Evolutionary conservation across 2,888 invertebrate genomes (phyloP).

Genomic region (Dromius quadrimaculatus): DNA sequence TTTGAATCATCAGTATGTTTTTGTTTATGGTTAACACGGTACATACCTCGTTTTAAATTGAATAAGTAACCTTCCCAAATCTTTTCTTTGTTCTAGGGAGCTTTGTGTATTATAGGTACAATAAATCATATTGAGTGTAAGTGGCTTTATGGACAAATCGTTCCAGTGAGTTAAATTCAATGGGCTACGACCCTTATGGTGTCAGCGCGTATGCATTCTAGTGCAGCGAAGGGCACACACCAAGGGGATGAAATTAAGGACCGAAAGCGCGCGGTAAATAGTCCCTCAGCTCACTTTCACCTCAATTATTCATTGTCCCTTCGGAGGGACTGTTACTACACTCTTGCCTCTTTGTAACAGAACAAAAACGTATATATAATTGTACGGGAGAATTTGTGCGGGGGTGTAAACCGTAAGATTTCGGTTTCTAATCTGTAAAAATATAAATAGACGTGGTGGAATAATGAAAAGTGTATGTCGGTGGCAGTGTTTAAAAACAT

Average conservation of each 20-base stretch:
- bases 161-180: conserved; percentile 19
- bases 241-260: conserved; percentile 11
- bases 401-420: no score
- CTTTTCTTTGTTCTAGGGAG: no score
- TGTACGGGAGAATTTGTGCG: no score
- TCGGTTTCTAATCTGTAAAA: conserved; percentile 38
- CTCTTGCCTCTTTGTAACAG: no score
- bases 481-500: conserved; percentile 52
- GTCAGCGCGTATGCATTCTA: background rate
- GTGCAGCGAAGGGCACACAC: conserved; percentile 9
- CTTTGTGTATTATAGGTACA: background rate
- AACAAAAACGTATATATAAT: no score
- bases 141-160: conserved; percentile 6
- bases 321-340: no score
- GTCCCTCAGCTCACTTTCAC: conserved; percentile 49
- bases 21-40: no score
- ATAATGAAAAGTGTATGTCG: conserved; percentile 50
- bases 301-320: conserved; percentile 48
- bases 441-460: conserved; percentile 33
- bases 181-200: background rate
- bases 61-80: no score
- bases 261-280: conserved; percentile 26
- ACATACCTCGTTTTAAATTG: no score
- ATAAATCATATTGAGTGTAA: background rate
- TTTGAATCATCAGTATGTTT: no score